Percentiles rank a stretch among this genome's conserved stretches.
These are phyloP conservation scores for Thecophora atra DNA, from an alignment of 2,888 invertebrate genomes.

Conservation along the genomic window DNA sequence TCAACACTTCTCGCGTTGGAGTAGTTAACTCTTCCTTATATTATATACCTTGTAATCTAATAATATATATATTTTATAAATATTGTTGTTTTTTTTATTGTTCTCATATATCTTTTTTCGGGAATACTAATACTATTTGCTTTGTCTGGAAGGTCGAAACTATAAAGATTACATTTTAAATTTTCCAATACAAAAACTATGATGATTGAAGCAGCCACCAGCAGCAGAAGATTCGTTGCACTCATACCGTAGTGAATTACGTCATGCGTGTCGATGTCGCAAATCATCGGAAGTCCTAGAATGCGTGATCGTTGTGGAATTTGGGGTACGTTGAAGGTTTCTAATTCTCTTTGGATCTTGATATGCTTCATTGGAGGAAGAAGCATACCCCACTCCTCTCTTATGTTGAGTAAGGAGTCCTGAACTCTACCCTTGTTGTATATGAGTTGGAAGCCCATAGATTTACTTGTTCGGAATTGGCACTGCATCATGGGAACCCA, in stretches of 20 bases:
- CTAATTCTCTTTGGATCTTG: not conserved
- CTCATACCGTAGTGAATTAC: not conserved
- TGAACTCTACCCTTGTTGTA: not conserved
- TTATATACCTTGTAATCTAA: not conserved
- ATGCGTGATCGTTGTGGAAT: not conserved
- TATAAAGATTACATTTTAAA: not conserved
- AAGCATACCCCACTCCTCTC: too few relatives aligned
- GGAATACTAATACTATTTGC: not conserved
- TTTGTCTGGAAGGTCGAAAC: not conserved
- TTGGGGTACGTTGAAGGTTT: not conserved
- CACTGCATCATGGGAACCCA: not conserved
- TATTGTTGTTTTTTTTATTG: too few relatives aligned
- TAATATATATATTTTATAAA: not conserved
- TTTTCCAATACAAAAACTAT: not conserved
- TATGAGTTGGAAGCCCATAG: not conserved
- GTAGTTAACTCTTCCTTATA: not conserved
- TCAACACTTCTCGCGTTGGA: conserved; percentile 9
- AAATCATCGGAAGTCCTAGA: not conserved
- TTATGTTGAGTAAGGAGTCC: too few relatives aligned
- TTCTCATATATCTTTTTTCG: not conserved
- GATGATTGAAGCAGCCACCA: not conserved
- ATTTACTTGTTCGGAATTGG: not conserved
- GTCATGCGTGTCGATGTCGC: not conserved
- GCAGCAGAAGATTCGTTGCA: not conserved
- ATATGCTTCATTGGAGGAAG: conserved; percentile 1